These are phyloP conservation scores for Lampris incognitus DNA, from an alignment of 2,113 vertebrate species.

Conservation along the genomic window DNA sequence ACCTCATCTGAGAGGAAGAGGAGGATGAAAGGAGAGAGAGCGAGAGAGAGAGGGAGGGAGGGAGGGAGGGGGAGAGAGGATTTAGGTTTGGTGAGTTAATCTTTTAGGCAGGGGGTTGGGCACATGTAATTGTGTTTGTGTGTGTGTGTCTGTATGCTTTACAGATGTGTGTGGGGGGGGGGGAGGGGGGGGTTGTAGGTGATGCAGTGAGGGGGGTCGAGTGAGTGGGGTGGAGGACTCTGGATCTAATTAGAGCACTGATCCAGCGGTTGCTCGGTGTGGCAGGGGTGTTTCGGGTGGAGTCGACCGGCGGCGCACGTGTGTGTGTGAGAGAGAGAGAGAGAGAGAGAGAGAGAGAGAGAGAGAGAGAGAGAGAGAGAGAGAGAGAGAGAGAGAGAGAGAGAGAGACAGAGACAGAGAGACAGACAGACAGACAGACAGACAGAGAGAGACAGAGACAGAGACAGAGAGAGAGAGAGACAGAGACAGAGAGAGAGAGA, in stretches of 20 bases:
- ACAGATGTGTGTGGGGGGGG: constrained; percentile 41
- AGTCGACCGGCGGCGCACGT: background rate
- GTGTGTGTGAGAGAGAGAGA: constrained; percentile 16
- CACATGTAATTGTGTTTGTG: constrained; percentile 7
- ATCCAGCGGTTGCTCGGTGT: background rate
- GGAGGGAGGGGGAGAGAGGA: constrained; percentile 44
- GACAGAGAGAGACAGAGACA: too few species aligned
- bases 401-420: too few species aligned
- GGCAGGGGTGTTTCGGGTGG: background rate
- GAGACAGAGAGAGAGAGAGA: too few species aligned
- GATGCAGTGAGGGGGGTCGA: constrained; percentile 5
- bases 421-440: too few species aligned
- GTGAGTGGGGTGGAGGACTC: background rate
- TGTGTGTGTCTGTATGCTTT: constrained; percentile 47
- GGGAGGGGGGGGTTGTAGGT: constrained; percentile 3
- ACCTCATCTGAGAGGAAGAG: constrained; percentile 53
- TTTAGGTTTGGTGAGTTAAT: constrained; percentile 70
- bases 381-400: too few species aligned
- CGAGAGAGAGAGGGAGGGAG: background rate
- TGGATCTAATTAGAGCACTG: constrained; percentile 13
- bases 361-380: too few species aligned
- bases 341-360: background rate
- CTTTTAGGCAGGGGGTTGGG: constrained; percentile 55
- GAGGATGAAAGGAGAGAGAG: background rate
- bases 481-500: too few species aligned